A percentile compares a stretch with the other conserved stretches of the same genome.
phyloP scores from a whole-genome alignment of 2,797 vertebrate species.

The Oreochromis mossambicus region DNA sequence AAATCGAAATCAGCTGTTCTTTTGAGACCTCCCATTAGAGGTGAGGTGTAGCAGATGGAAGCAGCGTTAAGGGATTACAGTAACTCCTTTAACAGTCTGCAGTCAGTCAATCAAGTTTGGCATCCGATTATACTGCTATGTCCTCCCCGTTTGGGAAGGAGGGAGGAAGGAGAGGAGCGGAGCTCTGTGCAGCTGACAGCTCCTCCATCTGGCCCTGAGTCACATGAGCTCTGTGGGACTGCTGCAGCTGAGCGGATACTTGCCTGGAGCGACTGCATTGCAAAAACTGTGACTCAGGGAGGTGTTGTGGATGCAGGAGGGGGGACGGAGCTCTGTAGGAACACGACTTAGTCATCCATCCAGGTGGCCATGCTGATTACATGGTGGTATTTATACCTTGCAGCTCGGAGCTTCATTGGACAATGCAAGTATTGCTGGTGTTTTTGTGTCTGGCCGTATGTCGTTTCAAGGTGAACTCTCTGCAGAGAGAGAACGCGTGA shows the following conservation, averaged over 20 bases:
- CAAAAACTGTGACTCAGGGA: slow-evolving; percentile 5
- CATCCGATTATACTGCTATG: slow-evolving; percentile 48
- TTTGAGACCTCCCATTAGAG: neutral
- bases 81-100: slow-evolving; percentile 66
- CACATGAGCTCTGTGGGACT: slow-evolving; percentile 52
- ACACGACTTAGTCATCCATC: slow-evolving; percentile 20
- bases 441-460: slow-evolving; percentile 20
- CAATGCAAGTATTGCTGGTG: slow-evolving; percentile 72
- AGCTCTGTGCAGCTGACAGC: slow-evolving; percentile 9
- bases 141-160: slow-evolving; percentile 25
- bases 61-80: slow-evolving; percentile 70
- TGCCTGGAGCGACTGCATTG: slow-evolving; percentile 13
- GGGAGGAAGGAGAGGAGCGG: slow-evolving; percentile 9
- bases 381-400: slow-evolving; percentile 77
- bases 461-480: slow-evolving; percentile 57
- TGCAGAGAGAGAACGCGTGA: neutral
- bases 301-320: slow-evolving; percentile 43
- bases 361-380: slow-evolving; percentile 71
- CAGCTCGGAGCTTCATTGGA: slow-evolving; percentile 65
- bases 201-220: slow-evolving; percentile 32
- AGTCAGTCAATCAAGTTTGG: slow-evolving; percentile 46
- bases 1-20: neutral
- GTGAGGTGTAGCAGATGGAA: slow-evolving; percentile 56
- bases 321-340: slow-evolving; percentile 11
- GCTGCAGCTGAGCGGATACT: slow-evolving; percentile 46